Evolutionary conservation across 2,797 vertebrate genomes (phyloP).

Genomic region (Craterocephalus amniculus): DNA sequence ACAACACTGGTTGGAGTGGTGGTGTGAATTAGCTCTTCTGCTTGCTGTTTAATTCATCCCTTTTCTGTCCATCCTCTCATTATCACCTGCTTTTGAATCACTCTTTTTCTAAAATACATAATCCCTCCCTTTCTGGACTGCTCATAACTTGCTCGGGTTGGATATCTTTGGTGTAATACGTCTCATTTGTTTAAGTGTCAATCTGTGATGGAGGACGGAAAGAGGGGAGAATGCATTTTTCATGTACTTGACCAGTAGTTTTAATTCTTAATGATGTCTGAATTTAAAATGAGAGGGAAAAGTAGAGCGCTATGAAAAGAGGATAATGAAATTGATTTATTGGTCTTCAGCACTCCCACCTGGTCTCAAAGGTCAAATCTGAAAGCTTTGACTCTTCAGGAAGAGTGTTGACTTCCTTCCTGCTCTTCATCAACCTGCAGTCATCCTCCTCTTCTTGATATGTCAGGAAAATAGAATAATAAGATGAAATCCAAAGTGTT

Average conservation of each 20-base stretch:
- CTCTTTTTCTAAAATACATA: slow-evolving; percentile 23
- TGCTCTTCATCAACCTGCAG: not conserved
- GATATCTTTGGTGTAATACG: not conserved
- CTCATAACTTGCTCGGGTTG: slow-evolving; percentile 14
- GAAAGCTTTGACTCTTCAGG: slow-evolving; percentile 41
- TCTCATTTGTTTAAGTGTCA: slow-evolving; percentile 9
- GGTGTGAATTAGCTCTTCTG: slow-evolving; percentile 19
- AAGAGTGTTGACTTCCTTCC: slow-evolving; percentile 11
- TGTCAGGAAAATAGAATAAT: too few species aligned
- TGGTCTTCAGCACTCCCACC: slow-evolving; percentile 16
- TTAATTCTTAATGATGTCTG: slow-evolving; percentile 57
- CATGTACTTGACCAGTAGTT: slow-evolving; percentile 23
- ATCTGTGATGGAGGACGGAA: slow-evolving; percentile 15
- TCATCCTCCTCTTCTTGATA: slow-evolving; percentile 1
- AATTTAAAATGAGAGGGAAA: slow-evolving; percentile 26
- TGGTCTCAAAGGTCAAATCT: slow-evolving; percentile 32
- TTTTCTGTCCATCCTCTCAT: slow-evolving; percentile 15
- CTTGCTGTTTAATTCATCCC: slow-evolving; percentile 34
- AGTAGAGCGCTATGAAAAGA: not conserved
- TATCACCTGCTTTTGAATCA: slow-evolving; percentile 11
- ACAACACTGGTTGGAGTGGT: slow-evolving; percentile 20
- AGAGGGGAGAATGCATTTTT: slow-evolving; percentile 39
- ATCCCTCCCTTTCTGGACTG: slow-evolving; percentile 5
- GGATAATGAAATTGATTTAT: slow-evolving; percentile 47
- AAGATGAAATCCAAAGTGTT: too few species aligned